Percentiles rank a stretch among this genome's conserved stretches.
Conservation (phyloP, 2,888 invertebrate species). For the Achlya flavicornis region DNA sequence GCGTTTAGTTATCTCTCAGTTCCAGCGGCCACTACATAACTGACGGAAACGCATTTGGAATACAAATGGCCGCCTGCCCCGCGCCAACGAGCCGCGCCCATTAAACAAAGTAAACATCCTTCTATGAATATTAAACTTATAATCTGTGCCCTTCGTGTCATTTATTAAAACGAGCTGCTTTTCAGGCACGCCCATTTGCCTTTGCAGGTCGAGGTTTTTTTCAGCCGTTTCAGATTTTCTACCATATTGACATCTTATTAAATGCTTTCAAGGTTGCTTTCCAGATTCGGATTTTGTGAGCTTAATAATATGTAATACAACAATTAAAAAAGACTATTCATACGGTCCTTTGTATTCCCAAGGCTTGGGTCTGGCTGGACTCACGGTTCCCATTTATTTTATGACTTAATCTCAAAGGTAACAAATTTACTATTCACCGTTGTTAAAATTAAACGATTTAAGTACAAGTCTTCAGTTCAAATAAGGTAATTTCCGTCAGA, state of each 20-base stretch:
- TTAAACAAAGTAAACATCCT: slow-evolving; percentile 32
- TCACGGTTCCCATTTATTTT: no score
- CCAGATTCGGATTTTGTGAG: no score
- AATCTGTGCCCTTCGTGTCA: slow-evolving; percentile 45
- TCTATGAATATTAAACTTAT: slow-evolving; percentile 55
- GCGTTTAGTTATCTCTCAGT: slow-evolving; percentile 1
- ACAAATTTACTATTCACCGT: no score
- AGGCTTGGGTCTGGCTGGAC: no score
- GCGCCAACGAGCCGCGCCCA: slow-evolving; percentile 21
- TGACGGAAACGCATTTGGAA: slow-evolving; percentile 19
- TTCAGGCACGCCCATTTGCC: slow-evolving; percentile 14
- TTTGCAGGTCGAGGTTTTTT: not conserved
- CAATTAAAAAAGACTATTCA: no score
- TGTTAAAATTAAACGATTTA: no score
- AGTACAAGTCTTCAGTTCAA: no score
- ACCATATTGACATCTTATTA: not conserved
- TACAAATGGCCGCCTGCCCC: slow-evolving; percentile 29
- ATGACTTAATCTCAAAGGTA: no score
- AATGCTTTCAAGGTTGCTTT: no score
- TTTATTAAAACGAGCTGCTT: slow-evolving; percentile 40
- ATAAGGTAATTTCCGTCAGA: not conserved
- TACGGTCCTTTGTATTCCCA: no score
- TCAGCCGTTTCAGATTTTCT: not conserved
- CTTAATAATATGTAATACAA: no score
- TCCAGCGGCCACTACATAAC: slow-evolving; percentile 14